phyloP scores from a whole-genome alignment of 2,113 vertebrate genomes.

The Brachirus orientalis region DNA sequence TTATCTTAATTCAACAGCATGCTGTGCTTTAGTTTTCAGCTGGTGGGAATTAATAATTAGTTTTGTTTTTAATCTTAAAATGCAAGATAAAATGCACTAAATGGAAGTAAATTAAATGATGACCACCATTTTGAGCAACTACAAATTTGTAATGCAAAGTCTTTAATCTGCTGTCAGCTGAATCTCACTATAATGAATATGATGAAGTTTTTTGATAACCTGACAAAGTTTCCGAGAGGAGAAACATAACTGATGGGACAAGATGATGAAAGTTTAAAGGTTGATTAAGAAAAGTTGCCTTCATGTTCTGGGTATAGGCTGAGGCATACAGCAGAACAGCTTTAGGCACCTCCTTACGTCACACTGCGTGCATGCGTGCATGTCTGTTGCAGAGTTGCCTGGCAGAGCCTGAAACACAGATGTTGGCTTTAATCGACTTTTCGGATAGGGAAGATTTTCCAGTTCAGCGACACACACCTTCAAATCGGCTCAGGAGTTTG shows the following conservation, averaged over 20 bases:
- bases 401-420: constrained; percentile 82
- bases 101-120: too few species aligned
- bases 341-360: constrained; percentile 70
- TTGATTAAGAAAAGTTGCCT: constrained; percentile 65
- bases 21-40: too few species aligned
- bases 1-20: too few species aligned
- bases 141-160: not conserved
- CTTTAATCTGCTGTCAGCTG: constrained; percentile 39
- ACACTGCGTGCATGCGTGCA: constrained; percentile 49
- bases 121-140: not conserved
- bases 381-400: constrained; percentile 63
- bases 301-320: constrained; percentile 43
- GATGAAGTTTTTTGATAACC: constrained; percentile 66
- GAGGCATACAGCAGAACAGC: constrained; percentile 53
- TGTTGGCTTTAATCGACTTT: constrained; percentile 85
- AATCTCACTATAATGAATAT: constrained; percentile 62
- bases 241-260: constrained; percentile 57
- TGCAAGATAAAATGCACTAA: too few species aligned
- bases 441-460: constrained; percentile 79
- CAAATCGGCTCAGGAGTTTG: constrained; percentile 80
- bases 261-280: constrained; percentile 24
- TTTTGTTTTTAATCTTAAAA: too few species aligned
- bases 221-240: constrained; percentile 50
- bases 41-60: too few species aligned
- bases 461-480: constrained; percentile 75